A percentile compares a stretch with the other conserved stretches of the same genome.
Conservation (phyloP, 2,888 invertebrate genomes). For the Napeogenes sylphis region DNA sequence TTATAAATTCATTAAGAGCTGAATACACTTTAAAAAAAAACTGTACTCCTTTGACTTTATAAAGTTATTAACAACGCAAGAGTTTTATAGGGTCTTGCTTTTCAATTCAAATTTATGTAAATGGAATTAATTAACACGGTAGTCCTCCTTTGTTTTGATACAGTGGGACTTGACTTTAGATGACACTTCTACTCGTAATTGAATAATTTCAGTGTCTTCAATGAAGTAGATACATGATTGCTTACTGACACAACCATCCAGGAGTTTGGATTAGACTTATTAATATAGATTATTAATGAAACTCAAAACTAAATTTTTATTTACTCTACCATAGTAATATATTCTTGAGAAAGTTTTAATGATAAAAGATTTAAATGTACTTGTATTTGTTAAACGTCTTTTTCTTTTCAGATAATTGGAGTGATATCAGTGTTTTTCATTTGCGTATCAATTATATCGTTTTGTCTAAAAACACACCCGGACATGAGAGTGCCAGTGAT, state of each 20-base stretch:
- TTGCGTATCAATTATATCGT: conserved; percentile 98
- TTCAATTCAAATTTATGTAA: conserved; percentile 60
- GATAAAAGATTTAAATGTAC: conserved; percentile 19
- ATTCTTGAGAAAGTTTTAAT: too few species aligned
- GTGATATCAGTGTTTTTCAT: conserved; percentile 99
- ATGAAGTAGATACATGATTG: too few species aligned
- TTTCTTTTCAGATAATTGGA: conserved; percentile 92
- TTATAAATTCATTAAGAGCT: conserved; percentile 5
- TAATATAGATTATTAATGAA: too few species aligned
- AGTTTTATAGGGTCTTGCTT: conserved; percentile 29
- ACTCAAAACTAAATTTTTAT: too few species aligned
- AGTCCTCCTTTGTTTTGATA: conserved; percentile 30
- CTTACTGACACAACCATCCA: too few species aligned
- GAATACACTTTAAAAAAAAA: conserved; percentile 24
- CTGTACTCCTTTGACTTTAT: conserved; percentile 46
- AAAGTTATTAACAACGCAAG: conserved; percentile 28
- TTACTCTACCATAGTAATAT: too few species aligned
- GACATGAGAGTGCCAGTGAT: conserved; percentile 97
- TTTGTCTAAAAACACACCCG: conserved; percentile 99
- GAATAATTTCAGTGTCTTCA: conserved; percentile 10
- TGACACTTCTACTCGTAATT: conserved; percentile 4
- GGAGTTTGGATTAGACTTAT: too few species aligned
- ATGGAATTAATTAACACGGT: conserved; percentile 37
- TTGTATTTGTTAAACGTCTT: conserved; percentile 12
- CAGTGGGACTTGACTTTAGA: conserved; percentile 12